Evolutionary conservation across 2,113 vertebrate genomes (phyloP), one percentile per base, ranked within the genome.

Genomic region (Chinchilla lanigera): DNA sequence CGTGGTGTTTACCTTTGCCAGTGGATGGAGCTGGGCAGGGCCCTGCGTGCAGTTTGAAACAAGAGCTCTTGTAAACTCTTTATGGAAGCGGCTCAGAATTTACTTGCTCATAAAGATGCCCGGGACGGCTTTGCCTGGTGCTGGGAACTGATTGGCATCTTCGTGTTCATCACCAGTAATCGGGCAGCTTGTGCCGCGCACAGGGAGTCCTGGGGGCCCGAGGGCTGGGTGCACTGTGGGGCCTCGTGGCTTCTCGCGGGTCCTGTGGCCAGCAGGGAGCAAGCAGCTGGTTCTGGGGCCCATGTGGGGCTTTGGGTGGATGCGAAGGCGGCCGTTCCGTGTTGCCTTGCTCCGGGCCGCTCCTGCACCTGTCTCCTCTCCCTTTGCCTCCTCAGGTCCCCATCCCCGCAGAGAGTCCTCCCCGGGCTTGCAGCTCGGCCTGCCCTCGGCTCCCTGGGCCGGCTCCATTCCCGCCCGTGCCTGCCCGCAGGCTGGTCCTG

Each of bases 301-400:
- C 2, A 0, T 7, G 0, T 0, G 5, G 13, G 26, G 0, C 35
- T 78, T 17, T 0, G 5, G 38, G 0, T 5, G 86, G 44, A 9
- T 3, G 7, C 30, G 26, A 4, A 0, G 35, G 41, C 10, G 2
- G 1, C 22, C 56, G 4, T 3, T 4, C 17, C 13, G 7, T 14
- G 3, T 8, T 1, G 14, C 69, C 69, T 16, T 30, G 47, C 33
- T 35, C 26, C 10, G 0, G 3, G 0, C 26, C 8, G 16, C 14
- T 9, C 7, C 28, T 52, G 50, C 22, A n/a, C 16, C 0, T 2
- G 1, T 33, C 35, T 22, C 2, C 1, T 41, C 7, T n/a, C 2
- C 38, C 38, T 13, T 16, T 0, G 0, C 24, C 35, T 28, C 41
- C 1, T 12, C 4, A 2, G 50, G 11, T 56, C 24, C 63, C 54